Base-by-base conservation (phyloP, 2,113 vertebrate genomes). In the Misgurnus mizolepis region DNA sequence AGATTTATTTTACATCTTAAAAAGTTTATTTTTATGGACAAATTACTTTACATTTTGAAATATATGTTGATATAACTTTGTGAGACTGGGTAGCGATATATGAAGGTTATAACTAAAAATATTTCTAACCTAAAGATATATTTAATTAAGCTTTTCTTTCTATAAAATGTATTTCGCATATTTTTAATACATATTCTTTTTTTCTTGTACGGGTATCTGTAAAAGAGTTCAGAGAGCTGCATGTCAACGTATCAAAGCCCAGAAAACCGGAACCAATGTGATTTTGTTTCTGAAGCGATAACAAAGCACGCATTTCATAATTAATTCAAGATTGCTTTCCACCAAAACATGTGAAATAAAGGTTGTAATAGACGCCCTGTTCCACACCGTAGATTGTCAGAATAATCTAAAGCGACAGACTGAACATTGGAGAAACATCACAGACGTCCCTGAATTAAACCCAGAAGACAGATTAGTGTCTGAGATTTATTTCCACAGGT, bases 271-370 rank as follows among this genome's bases (percentile, higher is more conserved):
- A 8, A 66, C 75, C 49, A 47, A 67, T 41, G 39, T 55, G 62
- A 78, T 67, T 78, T 62, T 78, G 65, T 66, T 43, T 67, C 22
- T 12, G 50, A 72, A 53, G 69, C 34, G 15, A 55, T 71, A 71
- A 71, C 69, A 71, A 71, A 71, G 27, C 69, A 40, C 41, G 69
- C 69, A 55, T 72, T 41, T 72, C 49, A 55, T 72, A 72, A 72
- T 72, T 40, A 41, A 58, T 56, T 72, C 34, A 40, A 40, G 69
- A 71, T 39, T 40, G 50, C 50, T 41, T 71, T 71, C 69, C 50
- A n/a, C 27, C 34, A 18, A 56, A 56, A 72, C 69, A 58, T 72
- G 10, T 72, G 69, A 72, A 56, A 72, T 41, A 72, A 72, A 56
- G 50, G 34, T 72, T 56, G 69, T 50, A 72, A 56, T 72, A 58